These are phyloP conservation scores for Enhydra lutris DNA, from an alignment of 2,113 vertebrate species.

Conservation along the genomic window DNA sequence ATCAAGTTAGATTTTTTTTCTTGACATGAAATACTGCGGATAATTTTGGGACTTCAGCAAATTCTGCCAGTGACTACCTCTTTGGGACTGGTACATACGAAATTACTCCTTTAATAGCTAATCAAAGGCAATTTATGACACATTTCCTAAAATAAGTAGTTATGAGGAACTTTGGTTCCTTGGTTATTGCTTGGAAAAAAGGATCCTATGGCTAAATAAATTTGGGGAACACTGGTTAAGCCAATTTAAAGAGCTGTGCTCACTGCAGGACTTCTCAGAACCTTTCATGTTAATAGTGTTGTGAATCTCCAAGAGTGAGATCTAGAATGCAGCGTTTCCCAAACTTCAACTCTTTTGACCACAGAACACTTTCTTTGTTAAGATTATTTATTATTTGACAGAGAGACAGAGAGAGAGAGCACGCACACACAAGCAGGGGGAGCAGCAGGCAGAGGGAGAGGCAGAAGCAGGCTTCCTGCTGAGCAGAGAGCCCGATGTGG, in stretches of 20 bases:
- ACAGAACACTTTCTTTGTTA: not conserved
- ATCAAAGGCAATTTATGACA: slow-evolving; percentile 18
- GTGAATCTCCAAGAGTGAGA: not conserved
- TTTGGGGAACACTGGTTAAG: slow-evolving; percentile 17
- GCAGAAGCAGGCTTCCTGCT: too few species aligned
- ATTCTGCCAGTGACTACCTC: slow-evolving; percentile 30
- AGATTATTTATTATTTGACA: too few species aligned
- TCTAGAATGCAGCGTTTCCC: not conserved
- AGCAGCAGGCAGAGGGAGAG: too few species aligned
- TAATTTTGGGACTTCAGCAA: not conserved
- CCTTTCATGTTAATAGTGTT: not conserved
- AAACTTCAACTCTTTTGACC: not conserved
- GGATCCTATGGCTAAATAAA: not conserved
- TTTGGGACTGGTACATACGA: not conserved
- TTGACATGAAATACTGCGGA: slow-evolving; percentile 14
- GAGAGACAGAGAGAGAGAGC: too few species aligned
- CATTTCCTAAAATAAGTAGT: slow-evolving; percentile 14
- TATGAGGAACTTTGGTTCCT: not conserved
- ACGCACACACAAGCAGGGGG: too few species aligned
- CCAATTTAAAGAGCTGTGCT: slow-evolving; percentile 28
- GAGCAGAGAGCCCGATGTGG: too few species aligned
- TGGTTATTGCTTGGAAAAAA: slow-evolving; percentile 20
- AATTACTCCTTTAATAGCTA: slow-evolving; percentile 23
- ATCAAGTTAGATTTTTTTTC: not conserved
- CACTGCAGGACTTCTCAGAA: slow-evolving; percentile 19